Evolutionary conservation across 2,797 vertebrate genomes (phyloP), one percentile per base, ranked within the genome.

Genomic region (Bucorvus abyssinicus): DNA sequence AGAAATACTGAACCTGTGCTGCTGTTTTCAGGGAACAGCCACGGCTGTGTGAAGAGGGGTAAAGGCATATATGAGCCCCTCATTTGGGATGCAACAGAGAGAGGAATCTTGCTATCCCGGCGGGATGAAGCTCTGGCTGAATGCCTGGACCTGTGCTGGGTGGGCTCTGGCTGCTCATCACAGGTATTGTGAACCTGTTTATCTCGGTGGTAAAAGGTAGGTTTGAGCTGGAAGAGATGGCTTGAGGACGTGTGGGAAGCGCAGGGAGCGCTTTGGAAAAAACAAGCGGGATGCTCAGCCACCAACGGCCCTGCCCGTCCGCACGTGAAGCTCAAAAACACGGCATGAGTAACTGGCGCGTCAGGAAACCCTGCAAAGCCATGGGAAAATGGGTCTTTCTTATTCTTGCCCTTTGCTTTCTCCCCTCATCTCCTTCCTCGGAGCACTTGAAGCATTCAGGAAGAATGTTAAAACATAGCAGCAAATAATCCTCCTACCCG

Each of bases 311-410:
- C 34, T 36, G 44, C 29, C 45, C 8, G 0, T 7, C 38, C 2
- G 0, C 59, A 5, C 1, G 4, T 9, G 29, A 42, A 32, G 7
- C 34, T 14, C 1, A 2, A 42, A 19, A 34, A 32, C 24, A 18
- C 26, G 14, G 10, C 38, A 6, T 12, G n/a, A 30, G 8, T 36
- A 32, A 70, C 29, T 27, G 27, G 63, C 38, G 36, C 55, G 7
- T 2, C 22, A 13, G 53, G 55, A 59, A 79, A 34, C 56, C 27
- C 38, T 47, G 22, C 27, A 49, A 27, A 69, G 9, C 50, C 81
- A 12, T 0, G 1, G 9, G 34, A 81, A 69, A 73, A 20, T 14
- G 14, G 21, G 52, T 27, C 21, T 20, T 22, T 6, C 32, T 60
- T 38, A 15, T 15, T 55, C 36, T 50, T 36, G 36, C n/a, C 34